Conservation (phyloP, 2,888 invertebrate genomes). For the Hydroisotoma schaefferi region DNA sequence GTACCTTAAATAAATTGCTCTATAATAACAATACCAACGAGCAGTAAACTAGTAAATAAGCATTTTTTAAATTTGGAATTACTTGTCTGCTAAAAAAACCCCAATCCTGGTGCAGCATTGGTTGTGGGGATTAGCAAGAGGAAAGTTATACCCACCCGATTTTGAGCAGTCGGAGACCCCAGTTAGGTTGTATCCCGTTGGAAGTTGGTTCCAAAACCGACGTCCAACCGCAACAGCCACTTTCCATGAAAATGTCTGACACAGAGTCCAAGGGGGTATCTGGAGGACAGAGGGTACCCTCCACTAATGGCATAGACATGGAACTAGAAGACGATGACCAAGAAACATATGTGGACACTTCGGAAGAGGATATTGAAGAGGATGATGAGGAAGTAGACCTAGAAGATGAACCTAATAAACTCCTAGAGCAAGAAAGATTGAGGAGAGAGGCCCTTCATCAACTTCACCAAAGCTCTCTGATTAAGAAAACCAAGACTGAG, state of each 20-base stretch:
- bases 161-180: too few species aligned
- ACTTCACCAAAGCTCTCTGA: constrained; percentile 40
- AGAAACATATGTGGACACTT: constrained; percentile 46
- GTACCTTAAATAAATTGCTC: too few species aligned
- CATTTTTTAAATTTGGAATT: too few species aligned
- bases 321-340: constrained; percentile 50
- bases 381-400: constrained; percentile 46
- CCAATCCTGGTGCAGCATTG: too few species aligned
- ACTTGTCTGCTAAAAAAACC: too few species aligned
- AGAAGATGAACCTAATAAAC: constrained; percentile 24
- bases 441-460: constrained; percentile 38
- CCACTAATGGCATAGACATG: constrained; percentile 50
- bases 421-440: constrained; percentile 26
- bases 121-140: too few species aligned
- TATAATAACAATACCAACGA: too few species aligned
- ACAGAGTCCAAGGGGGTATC: constrained; percentile 45
- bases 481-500: constrained; percentile 48
- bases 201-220: constrained; percentile 1
- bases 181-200: too few species aligned
- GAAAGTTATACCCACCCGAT: too few species aligned
- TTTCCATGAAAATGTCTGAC: constrained; percentile 48
- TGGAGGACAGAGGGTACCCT: constrained; percentile 40
- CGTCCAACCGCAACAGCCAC: background rate
- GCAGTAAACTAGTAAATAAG: too few species aligned
- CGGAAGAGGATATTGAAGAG: constrained; percentile 49